Base-by-base conservation (phyloP, 2,113 vertebrate genomes). In the Bubo scandiacus region DNA sequence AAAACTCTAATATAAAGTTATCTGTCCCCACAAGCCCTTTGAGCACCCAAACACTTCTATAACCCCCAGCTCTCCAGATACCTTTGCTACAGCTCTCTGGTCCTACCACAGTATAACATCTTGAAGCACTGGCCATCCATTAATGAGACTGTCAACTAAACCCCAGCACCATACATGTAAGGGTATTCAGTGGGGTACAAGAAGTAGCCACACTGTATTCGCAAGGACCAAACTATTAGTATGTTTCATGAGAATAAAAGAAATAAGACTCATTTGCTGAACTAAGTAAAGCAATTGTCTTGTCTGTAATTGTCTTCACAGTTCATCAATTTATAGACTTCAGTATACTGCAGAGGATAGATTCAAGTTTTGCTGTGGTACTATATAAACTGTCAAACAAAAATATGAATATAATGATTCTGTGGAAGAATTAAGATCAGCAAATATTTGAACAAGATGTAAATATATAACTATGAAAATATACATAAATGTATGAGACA, bases 141-240 rank as follows among this genome's bases (percentile, higher is more conserved):
- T 18, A 18, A 58, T 1, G 2, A 30, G 49, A 7, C 47, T 6
- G 34, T 6, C 30, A 42, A 15, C 59, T 14, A 77, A 42, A 61
- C 17, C 14, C 17, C 47, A 52, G 42, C 54, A 32, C 0, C 49
- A 4, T 8, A 36, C 32, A 32, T 1, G 2, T 5, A 12, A 36
- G 32, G 18, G 36, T 5, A 26, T 5, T 32, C 38, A 10, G 19
- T 6, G 52, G 65, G 51, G 27, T 6, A 34, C 47, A 81, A 59
- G 13, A 21, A 59, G 55, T 0, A 61, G 32, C 38, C 43, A 5
- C 1, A 11, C 9, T 42, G 63, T 59, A 84, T 45, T 27, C 13
- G 17, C 47, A 74, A 84, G 22, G 17, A 38, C 8, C 21, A 80
- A 52, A 65, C 34, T 27, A 57, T 10, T 3, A 36, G 8, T 19